A percentile compares a stretch with the other conserved stretches of the same genome.
phyloP scores from a whole-genome alignment of 53 echinoderm and acorn worm genomes.

The Stichopus horrens region DNA sequence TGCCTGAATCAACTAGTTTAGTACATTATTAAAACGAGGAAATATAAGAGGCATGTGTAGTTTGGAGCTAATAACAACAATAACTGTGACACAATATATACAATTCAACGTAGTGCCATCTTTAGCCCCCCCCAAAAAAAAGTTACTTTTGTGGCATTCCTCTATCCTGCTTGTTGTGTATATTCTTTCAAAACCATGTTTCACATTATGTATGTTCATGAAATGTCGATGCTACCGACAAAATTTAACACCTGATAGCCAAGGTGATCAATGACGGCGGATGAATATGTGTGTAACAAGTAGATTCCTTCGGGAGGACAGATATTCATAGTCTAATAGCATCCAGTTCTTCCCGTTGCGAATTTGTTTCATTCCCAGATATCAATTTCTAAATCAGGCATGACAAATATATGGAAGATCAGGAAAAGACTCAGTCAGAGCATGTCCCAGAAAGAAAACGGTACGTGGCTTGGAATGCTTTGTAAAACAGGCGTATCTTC shows the following conservation, averaged over 20 bases:
- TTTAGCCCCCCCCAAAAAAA: too few relatives aligned
- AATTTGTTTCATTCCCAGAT: background rate
- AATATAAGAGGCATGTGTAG: too few relatives aligned
- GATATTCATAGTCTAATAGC: background rate
- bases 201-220: background rate
- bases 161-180: too few relatives aligned
- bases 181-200: background rate
- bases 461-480: constrained; percentile 1
- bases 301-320: background rate
- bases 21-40: too few relatives aligned
- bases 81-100: too few relatives aligned
- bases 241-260: background rate
- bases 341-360: background rate
- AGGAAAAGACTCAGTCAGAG: background rate
- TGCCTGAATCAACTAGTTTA: too few relatives aligned
- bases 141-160: too few relatives aligned
- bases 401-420: background rate
- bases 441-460: background rate
- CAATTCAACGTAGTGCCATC: too few relatives aligned
- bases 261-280: background rate
- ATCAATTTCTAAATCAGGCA: background rate
- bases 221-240: background rate
- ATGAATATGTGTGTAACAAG: background rate
- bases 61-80: too few relatives aligned
- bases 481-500: background rate